Percentiles rank a stretch among this genome's conserved stretches.
phyloP scores from a whole-genome alignment of 2,888 invertebrate genomes.

The Lacanobia wlatinum region DNA sequence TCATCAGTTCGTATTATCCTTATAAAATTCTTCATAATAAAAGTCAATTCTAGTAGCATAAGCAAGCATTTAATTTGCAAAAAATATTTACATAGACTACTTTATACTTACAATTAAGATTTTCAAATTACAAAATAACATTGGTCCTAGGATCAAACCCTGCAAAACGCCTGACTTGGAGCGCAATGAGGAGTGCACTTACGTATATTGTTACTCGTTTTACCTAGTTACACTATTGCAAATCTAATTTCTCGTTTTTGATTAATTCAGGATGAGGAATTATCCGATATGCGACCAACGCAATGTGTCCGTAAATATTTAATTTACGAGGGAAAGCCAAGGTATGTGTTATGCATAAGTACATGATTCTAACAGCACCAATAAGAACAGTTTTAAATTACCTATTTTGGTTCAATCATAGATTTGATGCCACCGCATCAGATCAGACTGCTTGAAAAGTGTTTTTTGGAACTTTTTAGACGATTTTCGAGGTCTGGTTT shows the following conservation, averaged over 20 bases:
- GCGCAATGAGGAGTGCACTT: neutral
- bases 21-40: no score
- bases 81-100: no score
- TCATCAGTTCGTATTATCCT: neutral
- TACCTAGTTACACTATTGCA: neutral
- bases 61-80: neutral
- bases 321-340: neutral
- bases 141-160: slow-evolving; percentile 10
- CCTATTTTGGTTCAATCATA: no score
- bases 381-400: no score
- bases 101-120: no score
- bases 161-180: neutral
- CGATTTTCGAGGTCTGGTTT: no score
- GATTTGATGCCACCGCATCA: no score
- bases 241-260: slow-evolving; percentile 2
- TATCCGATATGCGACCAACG: neutral
- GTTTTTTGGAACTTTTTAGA: no score
- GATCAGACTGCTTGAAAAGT: no score
- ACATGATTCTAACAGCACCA: no score
- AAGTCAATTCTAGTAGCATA: neutral
- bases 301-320: neutral
- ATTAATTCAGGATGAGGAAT: neutral
- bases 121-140: neutral
- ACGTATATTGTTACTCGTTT: no score
- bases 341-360: neutral